Conservation (phyloP, 2,888 invertebrate species). For the Heliconius ismenius region DNA sequence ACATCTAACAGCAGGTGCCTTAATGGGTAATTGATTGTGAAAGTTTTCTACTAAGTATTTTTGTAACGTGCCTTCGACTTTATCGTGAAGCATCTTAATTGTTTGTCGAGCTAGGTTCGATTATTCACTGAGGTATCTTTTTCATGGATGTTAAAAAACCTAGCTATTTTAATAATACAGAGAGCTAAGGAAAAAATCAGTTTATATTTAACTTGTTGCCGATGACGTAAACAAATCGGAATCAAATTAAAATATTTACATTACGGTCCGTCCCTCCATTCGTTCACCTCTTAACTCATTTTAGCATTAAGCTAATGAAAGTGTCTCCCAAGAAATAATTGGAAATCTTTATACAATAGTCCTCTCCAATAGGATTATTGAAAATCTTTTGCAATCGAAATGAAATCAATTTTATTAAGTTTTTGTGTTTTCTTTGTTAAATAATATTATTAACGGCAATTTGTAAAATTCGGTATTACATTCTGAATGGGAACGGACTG, state of each 20-base stretch:
- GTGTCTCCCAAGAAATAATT: slow-evolving; percentile 25
- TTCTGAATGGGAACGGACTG: not conserved
- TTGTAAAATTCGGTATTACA: too few relatives aligned
- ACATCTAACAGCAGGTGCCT: slow-evolving; percentile 28
- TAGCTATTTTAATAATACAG: not conserved
- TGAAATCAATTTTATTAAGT: not conserved
- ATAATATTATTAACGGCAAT: too few relatives aligned
- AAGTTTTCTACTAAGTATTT: slow-evolving; percentile 37
- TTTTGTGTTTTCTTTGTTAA: not conserved
- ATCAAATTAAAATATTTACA: slow-evolving; percentile 12
- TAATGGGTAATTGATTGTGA: slow-evolving; percentile 36
- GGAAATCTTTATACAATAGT: slow-evolving; percentile 23
- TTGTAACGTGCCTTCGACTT: slow-evolving; percentile 6
- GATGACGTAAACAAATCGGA: not conserved
- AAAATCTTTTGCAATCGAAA: slow-evolving; percentile 8
- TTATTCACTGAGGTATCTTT: not conserved
- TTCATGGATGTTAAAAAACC: not conserved
- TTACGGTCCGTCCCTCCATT: not conserved
- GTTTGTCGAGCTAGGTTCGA: slow-evolving; percentile 18
- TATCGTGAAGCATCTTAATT: slow-evolving; percentile 34
- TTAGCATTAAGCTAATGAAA: slow-evolving; percentile 32
- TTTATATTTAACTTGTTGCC: too few relatives aligned
- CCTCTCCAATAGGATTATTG: slow-evolving; percentile 14
- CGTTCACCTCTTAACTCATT: slow-evolving; percentile 20
- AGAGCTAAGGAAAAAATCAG: too few relatives aligned